Conservation (phyloP, 1,140 invertebrate genomes). For the Papilio dardanus region DNA sequence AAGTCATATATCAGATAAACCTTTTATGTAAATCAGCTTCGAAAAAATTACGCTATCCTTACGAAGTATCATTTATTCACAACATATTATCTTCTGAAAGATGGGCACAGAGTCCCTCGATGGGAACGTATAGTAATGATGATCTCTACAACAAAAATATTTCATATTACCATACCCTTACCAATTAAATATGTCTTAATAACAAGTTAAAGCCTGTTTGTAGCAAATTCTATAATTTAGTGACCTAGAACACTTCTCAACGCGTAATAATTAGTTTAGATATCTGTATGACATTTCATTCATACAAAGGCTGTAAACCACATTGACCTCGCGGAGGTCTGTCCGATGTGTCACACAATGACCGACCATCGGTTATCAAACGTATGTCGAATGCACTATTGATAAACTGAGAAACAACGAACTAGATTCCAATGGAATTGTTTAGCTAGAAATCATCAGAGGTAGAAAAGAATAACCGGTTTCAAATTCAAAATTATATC, state of each 20-base stretch:
- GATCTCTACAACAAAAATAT: background rate
- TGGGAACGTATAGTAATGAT: no score
- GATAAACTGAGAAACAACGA: slow-evolving; percentile 49
- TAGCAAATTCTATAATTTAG: background rate
- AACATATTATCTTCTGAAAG: background rate
- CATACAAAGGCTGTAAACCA: slow-evolving; percentile 41
- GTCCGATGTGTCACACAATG: slow-evolving; percentile 32
- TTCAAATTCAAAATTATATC: background rate
- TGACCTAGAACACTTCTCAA: background rate
- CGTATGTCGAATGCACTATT: slow-evolving; percentile 37
- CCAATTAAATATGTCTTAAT: background rate
- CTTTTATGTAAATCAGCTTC: background rate
- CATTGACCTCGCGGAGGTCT: slow-evolving; percentile 39
- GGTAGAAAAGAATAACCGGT: background rate
- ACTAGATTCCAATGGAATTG: slow-evolving; percentile 45
- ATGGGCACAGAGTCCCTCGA: no score
- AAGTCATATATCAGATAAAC: background rate
- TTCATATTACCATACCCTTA: background rate
- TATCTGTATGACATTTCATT: slow-evolving; percentile 39
- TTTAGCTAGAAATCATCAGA: slow-evolving; percentile 44
- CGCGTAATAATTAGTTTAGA: slow-evolving; percentile 14
- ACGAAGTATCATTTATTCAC: no score
- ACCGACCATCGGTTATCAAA: slow-evolving; percentile 10
- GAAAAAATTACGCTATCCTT: background rate
- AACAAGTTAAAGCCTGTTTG: background rate